phyloP scores from a whole-genome alignment of 2,797 vertebrate species.

The Tiaroga cobitis region DNA sequence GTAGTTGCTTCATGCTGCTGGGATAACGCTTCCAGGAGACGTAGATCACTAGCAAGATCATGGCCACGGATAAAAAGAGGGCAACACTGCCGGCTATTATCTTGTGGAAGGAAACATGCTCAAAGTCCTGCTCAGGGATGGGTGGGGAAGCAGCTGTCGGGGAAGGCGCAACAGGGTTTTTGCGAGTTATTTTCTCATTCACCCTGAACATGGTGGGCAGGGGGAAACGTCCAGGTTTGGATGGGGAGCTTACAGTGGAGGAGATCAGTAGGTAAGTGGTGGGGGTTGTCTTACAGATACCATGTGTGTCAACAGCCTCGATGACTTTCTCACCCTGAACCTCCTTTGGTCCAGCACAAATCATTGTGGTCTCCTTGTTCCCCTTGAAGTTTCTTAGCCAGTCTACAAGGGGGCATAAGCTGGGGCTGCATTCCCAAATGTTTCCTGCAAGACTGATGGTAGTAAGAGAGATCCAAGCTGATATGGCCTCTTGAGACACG shows the following conservation, averaged over 20 bases:
- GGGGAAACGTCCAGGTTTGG: constrained; percentile 76
- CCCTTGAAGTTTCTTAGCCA: constrained; percentile 97
- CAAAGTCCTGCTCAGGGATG: constrained; percentile 84
- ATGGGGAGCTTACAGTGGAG: constrained; percentile 75
- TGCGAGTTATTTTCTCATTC: constrained; percentile 74
- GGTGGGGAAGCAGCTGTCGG: constrained; percentile 77
- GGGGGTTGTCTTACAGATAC: constrained; percentile 86
- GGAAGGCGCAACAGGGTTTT: constrained; percentile 73
- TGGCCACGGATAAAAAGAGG: constrained; percentile 92
- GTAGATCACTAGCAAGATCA: constrained; percentile 96
- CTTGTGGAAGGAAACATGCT: constrained; percentile 96
- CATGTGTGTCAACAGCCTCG: constrained; percentile 89
- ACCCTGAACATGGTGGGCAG: constrained; percentile 79
- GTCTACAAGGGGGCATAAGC: constrained; percentile 90
- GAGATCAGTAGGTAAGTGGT: constrained; percentile 80
- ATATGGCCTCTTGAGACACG: constrained; percentile 90
- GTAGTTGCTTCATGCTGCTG: constrained; percentile 94
- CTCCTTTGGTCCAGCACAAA: constrained; percentile 92
- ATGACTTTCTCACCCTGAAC: constrained; percentile 93
- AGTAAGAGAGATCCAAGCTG: constrained; percentile 93
- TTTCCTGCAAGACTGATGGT: constrained; percentile 95
- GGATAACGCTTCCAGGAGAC: constrained; percentile 97
- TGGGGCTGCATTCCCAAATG: constrained; percentile 93
- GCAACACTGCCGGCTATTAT: constrained; percentile 95
- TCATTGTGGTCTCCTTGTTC: constrained; percentile 93